These are phyloP conservation scores for Pyrrhosoma nymphula DNA, from an alignment of 2,888 invertebrate species.

Conservation along the genomic window DNA sequence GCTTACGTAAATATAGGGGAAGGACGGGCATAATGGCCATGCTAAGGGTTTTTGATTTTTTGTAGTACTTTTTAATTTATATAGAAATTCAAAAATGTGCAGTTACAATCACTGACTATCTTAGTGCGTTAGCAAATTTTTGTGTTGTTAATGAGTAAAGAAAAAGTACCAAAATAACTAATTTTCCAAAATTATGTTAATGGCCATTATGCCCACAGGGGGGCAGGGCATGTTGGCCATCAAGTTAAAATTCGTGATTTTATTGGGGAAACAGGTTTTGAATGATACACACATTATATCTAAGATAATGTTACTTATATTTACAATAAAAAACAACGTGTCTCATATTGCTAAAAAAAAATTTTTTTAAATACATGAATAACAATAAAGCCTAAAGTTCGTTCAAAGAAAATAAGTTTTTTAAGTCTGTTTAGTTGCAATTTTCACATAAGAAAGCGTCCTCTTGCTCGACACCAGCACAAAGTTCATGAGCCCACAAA, in stretches of 20 bases:
- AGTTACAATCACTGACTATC: constrained; percentile 1
- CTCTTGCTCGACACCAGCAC: constrained; percentile 1
- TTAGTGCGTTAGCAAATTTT: neutral
- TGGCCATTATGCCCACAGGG: neutral
- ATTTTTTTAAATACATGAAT: neutral
- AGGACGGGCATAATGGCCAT: constrained; percentile 10
- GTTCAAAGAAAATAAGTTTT: neutral
- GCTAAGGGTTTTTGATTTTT: neutral
- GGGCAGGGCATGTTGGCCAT: neutral
- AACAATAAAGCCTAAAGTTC: neutral
- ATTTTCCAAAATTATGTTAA: neutral
- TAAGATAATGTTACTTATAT: neutral
- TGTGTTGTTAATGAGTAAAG: neutral
- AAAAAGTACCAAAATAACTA: neutral
- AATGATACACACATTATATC: neutral
- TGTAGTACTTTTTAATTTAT: constrained; percentile 10
- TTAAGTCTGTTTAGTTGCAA: neutral
- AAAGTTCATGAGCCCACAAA: constrained; percentile 6
- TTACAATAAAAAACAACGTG: neutral
- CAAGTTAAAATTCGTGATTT: neutral
- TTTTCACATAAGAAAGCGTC: constrained; percentile 17
- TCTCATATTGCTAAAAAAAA: neutral
- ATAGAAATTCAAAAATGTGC: neutral
- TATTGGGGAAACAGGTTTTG: neutral
- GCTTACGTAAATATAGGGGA: neutral